Base-by-base conservation (phyloP, 1,140 invertebrate species). In the Penaeus indicus region DNA sequence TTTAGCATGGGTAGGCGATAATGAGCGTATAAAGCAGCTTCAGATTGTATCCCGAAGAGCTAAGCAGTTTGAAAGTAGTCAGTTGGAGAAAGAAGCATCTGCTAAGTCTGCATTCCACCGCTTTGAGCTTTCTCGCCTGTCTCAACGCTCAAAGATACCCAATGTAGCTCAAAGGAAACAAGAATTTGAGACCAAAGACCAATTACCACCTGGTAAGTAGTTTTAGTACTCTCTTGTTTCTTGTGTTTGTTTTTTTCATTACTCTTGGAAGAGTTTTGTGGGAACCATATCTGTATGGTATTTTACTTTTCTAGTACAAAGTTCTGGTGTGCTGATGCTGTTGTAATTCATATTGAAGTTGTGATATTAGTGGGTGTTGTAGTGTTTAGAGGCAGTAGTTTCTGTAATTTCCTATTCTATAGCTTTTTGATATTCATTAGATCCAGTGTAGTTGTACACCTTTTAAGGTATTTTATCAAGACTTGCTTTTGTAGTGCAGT, bases 81-180 rank as follows among this genome's bases (percentile, higher is more conserved):
- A 93, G 88, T 90, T 94, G 19, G 86, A 91, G 63, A 89, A 84
- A 32, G 94, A 92, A 89, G 93, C 94, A 10, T 94, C 94, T 63
- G 94, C 95, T 90, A 93, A 95, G 67, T 96, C 95, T 5, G 95
- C 94, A 90, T 94, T 96, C 38, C 96, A 96, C 85, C 94, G 95
- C 89, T 96, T 95, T 92, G 96, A 96, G 92, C 92, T 96, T 84
- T 95, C 96, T 10, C 93, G 96, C 60, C 90, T 97, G 67, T 95
- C 94, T 67, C 94, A 94, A 84, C 96, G 96, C 91, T 93, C 94
- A 47, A 95, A 95, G 47, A 95, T 95, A 82, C 95, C 95, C 10
- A 96, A 96, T 91, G 96, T 97, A 2, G 95, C 95, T 27, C 94
- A 96, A 61, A 93, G 96, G 21, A 94, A 95, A 85, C 94, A 95